phyloP scores from a whole-genome alignment of 2,113 vertebrate genomes.

The Epinephelus moara region DNA sequence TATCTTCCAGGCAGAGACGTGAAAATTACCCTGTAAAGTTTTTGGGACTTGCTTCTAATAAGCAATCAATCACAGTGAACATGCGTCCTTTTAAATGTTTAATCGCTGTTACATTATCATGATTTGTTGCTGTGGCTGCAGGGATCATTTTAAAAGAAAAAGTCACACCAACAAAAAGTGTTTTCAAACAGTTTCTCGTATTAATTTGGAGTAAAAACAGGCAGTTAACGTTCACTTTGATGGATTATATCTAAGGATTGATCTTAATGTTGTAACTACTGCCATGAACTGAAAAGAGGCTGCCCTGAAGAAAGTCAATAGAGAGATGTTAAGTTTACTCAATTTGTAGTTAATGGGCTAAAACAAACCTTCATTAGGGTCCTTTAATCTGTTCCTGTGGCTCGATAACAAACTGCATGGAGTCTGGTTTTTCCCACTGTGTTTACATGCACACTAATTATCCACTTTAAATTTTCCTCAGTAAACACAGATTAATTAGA shows the following conservation, averaged over 20 bases:
- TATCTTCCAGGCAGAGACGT: neutral
- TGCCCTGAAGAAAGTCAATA: neutral
- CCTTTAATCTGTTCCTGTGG: conserved; percentile 4
- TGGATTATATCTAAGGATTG: neutral
- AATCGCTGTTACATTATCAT: neutral
- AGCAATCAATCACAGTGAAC: neutral
- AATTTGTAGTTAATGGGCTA: neutral
- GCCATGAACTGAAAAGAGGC: neutral
- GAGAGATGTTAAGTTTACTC: neutral
- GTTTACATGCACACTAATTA: conserved; percentile 2
- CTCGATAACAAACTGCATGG: neutral
- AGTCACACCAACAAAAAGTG: neutral
- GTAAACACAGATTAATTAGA: neutral
- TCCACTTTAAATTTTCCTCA: neutral
- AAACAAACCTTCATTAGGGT: conserved; percentile 5
- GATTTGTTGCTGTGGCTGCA: neutral
- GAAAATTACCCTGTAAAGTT: neutral
- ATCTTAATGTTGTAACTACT: neutral
- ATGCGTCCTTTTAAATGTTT: neutral
- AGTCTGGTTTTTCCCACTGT: neutral
- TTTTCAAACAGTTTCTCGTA: neutral
- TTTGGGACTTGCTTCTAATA: neutral
- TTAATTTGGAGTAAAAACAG: neutral
- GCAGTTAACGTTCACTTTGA: neutral
- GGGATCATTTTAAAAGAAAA: neutral